phyloP scores from a whole-genome alignment of 2,888 invertebrate species.

The Eucriotettix oculatus region DNA sequence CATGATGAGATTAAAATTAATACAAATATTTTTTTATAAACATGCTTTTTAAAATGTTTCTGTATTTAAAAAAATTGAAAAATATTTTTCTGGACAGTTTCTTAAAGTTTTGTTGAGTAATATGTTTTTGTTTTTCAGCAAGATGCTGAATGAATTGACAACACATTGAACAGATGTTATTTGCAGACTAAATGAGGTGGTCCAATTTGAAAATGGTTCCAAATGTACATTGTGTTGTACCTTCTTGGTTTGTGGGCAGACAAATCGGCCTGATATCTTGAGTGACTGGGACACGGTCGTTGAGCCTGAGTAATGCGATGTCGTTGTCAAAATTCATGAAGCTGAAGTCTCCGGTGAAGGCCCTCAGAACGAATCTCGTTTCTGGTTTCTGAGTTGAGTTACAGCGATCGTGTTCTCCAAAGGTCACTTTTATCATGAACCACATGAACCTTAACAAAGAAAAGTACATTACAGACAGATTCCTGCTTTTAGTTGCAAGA shows the following conservation, averaged over 20 bases:
- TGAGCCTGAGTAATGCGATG: conserved; percentile 63
- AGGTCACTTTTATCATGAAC: conserved; percentile 82
- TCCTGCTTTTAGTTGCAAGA: background rate
- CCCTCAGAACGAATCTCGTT: conserved; percentile 60
- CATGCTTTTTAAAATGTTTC: no score
- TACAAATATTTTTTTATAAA: no score
- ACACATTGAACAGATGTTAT: no score
- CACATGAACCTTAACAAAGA: conserved; percentile 60
- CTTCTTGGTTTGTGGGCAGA: conserved; percentile 41
- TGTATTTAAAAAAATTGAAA: no score
- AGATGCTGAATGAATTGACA: no score
- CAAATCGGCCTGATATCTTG: conserved; percentile 70
- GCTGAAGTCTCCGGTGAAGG: conserved; percentile 64
- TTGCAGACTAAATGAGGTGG: no score
- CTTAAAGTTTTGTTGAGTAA: no score
- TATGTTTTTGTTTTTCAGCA: no score
- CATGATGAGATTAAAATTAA: no score
- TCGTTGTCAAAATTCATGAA: conserved; percentile 78
- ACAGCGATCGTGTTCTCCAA: conserved; percentile 76
- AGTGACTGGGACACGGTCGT: conserved; percentile 63
- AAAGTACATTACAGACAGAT: background rate
- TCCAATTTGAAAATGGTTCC: no score
- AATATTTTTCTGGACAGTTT: no score
- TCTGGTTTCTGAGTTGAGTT: conserved; percentile 53
- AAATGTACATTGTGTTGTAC: background rate